phyloP scores from a whole-genome alignment of 2,888 invertebrate genomes.

The Rhogogaster chlorosoma region DNA sequence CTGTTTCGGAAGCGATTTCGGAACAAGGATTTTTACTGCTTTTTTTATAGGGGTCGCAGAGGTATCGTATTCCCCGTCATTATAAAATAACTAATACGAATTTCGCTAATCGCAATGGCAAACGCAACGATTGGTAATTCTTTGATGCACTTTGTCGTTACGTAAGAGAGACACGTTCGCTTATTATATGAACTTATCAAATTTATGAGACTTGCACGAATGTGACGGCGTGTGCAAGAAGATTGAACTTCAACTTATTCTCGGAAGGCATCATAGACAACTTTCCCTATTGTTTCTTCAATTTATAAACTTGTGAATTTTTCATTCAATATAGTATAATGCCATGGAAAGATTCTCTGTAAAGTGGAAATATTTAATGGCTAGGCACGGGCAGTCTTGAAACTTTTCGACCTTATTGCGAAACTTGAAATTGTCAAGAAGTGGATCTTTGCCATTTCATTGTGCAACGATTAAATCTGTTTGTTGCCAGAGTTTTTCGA shows the following conservation, averaged over 20 bases:
- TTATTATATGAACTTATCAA: conserved; percentile 11
- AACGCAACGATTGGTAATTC: background rate
- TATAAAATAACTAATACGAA: background rate
- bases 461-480: background rate
- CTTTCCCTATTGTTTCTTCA: background rate
- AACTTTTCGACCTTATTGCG: background rate
- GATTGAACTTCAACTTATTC: background rate
- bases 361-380: background rate
- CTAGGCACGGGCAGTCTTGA: background rate
- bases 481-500: conserved; percentile 13
- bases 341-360: background rate
- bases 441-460: conserved; percentile 8
- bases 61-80: background rate
- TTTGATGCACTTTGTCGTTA: background rate
- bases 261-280: background rate
- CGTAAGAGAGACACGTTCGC: background rate
- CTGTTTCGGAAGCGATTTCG: conserved; percentile 24
- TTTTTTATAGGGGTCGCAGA: too few relatives aligned
- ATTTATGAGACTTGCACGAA: conserved; percentile 2
- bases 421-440: conserved; percentile 12
- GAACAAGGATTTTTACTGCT: background rate
- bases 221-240: background rate
- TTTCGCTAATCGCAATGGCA: background rate
- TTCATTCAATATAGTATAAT: background rate
- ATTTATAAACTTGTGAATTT: background rate